Conservation (phyloP, 2,797 vertebrate species). For the Oreonectes daqikongensis region DNA sequence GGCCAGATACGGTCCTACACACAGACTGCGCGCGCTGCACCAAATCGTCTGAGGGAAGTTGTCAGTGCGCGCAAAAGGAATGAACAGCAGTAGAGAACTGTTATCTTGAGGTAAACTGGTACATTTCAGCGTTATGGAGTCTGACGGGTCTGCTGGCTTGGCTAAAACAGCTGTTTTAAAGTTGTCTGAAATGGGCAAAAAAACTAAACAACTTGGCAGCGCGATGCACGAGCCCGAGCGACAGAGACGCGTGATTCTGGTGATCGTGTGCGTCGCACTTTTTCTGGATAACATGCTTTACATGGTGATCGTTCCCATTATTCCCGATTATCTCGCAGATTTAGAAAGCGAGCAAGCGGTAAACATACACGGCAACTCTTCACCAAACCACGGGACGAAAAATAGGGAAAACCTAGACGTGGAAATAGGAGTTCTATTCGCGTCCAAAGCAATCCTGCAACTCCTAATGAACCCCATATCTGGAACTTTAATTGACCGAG, state of each 20-base stretch:
- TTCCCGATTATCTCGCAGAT: conserved; percentile 89
- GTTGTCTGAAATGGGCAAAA: conserved; percentile 85
- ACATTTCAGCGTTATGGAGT: conserved; percentile 70
- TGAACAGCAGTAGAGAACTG: conserved; percentile 33
- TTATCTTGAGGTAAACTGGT: conserved; percentile 39
- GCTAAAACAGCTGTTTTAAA: conserved; percentile 83
- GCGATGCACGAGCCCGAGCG: conserved; percentile 83
- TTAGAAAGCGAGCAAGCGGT: conserved; percentile 77
- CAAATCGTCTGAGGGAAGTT: conserved; percentile 55
- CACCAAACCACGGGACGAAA: conserved; percentile 68
- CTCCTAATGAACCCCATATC: conserved; percentile 93
- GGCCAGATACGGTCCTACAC: neutral
- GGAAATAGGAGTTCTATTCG: conserved; percentile 93
- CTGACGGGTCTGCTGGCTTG: conserved; percentile 71
- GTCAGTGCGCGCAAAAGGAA: conserved; percentile 55
- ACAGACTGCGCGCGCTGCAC: conserved; percentile 65
- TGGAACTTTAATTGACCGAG: conserved; percentile 94
- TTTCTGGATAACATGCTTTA: conserved; percentile 98
- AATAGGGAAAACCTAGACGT: conserved; percentile 84
- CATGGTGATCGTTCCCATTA: conserved; percentile 98
- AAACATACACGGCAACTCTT: conserved; percentile 70
- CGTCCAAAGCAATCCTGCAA: conserved; percentile 94
- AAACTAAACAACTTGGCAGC: conserved; percentile 81
- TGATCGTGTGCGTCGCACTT: conserved; percentile 92
- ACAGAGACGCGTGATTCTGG: conserved; percentile 87